These are phyloP conservation scores for Hoplias malabaricus DNA, from an alignment of 2,113 vertebrate genomes.

Conservation along the genomic window DNA sequence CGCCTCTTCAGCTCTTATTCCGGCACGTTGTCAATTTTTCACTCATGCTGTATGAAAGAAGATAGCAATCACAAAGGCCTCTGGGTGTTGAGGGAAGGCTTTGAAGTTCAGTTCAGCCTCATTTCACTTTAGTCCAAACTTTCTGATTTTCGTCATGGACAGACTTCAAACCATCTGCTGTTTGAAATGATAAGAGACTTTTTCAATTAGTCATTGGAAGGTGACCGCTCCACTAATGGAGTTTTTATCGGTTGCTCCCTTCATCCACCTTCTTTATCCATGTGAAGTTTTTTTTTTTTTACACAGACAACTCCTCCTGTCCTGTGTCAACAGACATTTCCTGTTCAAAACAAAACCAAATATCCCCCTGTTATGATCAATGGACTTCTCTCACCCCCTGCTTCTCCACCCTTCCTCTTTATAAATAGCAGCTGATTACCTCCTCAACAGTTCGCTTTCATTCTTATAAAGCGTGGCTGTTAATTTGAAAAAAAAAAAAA, in stretches of 20 bases:
- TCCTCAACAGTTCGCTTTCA: conserved; percentile 4
- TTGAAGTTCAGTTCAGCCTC: not conserved
- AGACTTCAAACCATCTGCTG: not conserved
- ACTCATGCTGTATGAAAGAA: not conserved
- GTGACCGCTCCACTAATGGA: not conserved
- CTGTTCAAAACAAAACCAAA: not conserved
- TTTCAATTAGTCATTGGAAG: not conserved
- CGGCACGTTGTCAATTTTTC: too few species aligned
- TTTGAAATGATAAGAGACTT: conserved; percentile 3
- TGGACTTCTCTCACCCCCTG: not conserved
- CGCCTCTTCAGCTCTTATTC: too few species aligned
- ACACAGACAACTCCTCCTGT: not conserved
- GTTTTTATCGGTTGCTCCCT: not conserved
- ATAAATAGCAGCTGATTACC: not conserved
- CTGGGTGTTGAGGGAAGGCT: not conserved
- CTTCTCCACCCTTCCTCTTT: conserved; percentile 24
- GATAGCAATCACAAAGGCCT: not conserved
- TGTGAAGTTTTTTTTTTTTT: not conserved
- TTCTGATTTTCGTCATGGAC: not conserved
- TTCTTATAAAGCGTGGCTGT: not conserved
- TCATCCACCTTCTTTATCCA: conserved; percentile 1
- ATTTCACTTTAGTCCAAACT: not conserved
- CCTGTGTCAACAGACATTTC: conserved; percentile 36
- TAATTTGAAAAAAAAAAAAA: too few species aligned
- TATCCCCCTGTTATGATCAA: not conserved